Evolutionary conservation across 2,113 vertebrate genomes (phyloP), one percentile per base, ranked within the genome.

Genomic region (Empidonax traillii): DNA sequence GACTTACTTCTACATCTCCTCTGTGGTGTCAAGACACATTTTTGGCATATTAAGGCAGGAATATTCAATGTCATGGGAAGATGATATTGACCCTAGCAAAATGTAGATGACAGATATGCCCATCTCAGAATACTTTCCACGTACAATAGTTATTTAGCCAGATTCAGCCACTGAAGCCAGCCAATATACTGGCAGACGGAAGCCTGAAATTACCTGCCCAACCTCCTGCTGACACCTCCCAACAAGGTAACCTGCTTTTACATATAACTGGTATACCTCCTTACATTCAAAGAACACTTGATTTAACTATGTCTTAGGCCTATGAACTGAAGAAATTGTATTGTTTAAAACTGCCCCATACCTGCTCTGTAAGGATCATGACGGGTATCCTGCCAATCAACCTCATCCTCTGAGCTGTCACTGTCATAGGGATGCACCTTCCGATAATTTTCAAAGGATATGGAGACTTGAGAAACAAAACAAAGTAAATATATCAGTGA

Each of bases 361-460:
- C 99, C 99, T 88, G 98, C 98, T 97, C 97, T 98, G 43, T 99
- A 99, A 18, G 99, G 99, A 96, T 99, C 99, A 25, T 99, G 97
- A 24, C 98, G 97, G 7, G 99, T 99, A 96, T 99, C 99, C 95
- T 99, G 99, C 99, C 99, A 99, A 95, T 99, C 99, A 39, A 99
- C 99, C 96, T 99, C 99, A 74, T 99, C 99, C 92, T 99, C 99
- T 0, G 99, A 99, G 96, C 99, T 99, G 97, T 99, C 99, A 35
- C 99, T 99, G 95, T 99, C 99, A 39, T 98, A 99, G 6, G 99
- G 99, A 96, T 99, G 99, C 5, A 99, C 98, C 97, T 98, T 99
- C 12, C 99, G 99, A 91, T 99, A 99, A 97, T 99, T 99, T 97
- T 99, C 99, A 96, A 99, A 99, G 56, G 99, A 99, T 98, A 99